Conservation (phyloP, 1,140 invertebrate genomes). For the Argopecten irradians region DNA sequence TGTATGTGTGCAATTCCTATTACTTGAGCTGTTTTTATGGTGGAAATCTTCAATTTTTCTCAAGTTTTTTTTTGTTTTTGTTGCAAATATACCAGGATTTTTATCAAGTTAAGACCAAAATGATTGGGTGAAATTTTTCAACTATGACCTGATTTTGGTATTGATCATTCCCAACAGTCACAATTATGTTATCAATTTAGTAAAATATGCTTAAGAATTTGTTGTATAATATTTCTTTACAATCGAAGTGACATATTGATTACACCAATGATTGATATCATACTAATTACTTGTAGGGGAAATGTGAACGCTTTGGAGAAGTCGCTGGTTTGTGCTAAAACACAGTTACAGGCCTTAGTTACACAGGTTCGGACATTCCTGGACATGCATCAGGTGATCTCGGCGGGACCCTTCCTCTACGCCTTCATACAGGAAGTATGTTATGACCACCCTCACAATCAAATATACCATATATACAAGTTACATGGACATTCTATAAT, state of each 20-base stretch:
- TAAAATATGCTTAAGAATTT: too few relatives aligned
- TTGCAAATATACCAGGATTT: not conserved
- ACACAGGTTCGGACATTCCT: conserved; percentile 89
- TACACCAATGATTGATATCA: not conserved
- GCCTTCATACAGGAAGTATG: conserved; percentile 87
- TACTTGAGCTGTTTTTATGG: too few relatives aligned
- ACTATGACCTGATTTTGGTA: too few relatives aligned
- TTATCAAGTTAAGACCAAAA: too few relatives aligned
- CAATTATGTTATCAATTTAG: too few relatives aligned
- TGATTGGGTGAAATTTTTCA: too few relatives aligned
- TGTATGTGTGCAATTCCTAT: too few relatives aligned
- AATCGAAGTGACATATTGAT: not conserved
- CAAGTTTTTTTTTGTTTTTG: too few relatives aligned
- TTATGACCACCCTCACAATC: not conserved
- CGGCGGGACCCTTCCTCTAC: conserved; percentile 93
- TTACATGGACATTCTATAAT: not conserved
- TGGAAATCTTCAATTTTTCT: too few relatives aligned
- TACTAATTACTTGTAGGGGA: conserved; percentile 56
- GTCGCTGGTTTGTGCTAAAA: conserved; percentile 87
- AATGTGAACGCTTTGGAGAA: conserved; percentile 79
- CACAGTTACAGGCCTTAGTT: conserved; percentile 85
- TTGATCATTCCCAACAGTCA: too few relatives aligned
- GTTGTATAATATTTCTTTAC: too few relatives aligned
- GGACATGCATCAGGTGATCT: conserved; percentile 87
- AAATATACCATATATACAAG: not conserved